phyloP scores from a whole-genome alignment of 2,797 vertebrate species.

The Gallinago solitaria region DNA sequence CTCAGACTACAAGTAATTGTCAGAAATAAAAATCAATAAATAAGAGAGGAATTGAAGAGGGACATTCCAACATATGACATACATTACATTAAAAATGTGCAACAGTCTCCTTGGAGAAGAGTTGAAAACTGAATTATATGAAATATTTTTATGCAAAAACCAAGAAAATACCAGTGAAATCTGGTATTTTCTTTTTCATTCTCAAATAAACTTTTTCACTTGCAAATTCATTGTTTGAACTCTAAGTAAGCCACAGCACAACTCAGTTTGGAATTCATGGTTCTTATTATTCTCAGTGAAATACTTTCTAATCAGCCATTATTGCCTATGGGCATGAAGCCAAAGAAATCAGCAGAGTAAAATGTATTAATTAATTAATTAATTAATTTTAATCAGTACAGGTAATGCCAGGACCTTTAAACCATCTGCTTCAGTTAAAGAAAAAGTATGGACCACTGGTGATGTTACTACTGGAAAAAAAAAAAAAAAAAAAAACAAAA shows the following conservation, averaged over 20 bases:
- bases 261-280: not conserved
- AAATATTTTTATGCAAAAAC: not conserved
- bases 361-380: not conserved
- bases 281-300: not conserved
- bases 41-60: not conserved
- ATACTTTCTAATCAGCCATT: not conserved
- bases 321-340: not conserved
- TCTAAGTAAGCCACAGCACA: not conserved
- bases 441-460: not conserved
- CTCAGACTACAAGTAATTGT: not conserved
- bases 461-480: not conserved
- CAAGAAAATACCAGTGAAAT: not conserved
- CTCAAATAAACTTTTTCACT: not conserved
- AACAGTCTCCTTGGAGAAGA: not conserved
- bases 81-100: not conserved
- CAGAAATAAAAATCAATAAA: not conserved
- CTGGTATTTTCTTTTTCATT: not conserved
- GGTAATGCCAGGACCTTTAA: slow-evolving; percentile 35
- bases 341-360: not conserved
- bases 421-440: slow-evolving; percentile 1
- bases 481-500: not conserved
- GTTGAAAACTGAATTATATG: not conserved
- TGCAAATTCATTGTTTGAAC: not conserved
- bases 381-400: not conserved
- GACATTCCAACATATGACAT: not conserved